phyloP scores from a whole-genome alignment of 2,888 invertebrate species.

The Boloria euphrosyne region DNA sequence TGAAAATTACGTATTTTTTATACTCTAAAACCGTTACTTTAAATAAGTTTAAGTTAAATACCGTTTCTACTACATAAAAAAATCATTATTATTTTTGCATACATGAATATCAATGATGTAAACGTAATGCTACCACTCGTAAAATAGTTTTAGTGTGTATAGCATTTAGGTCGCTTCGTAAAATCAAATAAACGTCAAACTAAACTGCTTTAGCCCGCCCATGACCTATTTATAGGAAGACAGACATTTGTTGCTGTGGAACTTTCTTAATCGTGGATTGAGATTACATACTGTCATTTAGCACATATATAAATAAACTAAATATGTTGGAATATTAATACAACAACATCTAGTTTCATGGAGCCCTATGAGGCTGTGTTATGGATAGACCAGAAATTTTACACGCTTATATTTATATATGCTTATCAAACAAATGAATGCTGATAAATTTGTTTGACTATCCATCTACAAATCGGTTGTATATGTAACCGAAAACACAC shows the following conservation, averaged over 20 bases:
- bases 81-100: background rate
- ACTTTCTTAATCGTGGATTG: conserved; percentile 21
- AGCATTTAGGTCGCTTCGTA: conserved; percentile 28
- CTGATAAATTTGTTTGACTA: too few relatives aligned
- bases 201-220: conserved; percentile 27
- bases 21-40: too few relatives aligned
- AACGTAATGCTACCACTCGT: background rate
- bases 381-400: too few relatives aligned
- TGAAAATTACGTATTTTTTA: too few relatives aligned
- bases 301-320: background rate
- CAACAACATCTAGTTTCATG: too few relatives aligned
- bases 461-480: too few relatives aligned
- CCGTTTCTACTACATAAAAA: background rate
- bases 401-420: too few relatives aligned
- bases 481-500: too few relatives aligned
- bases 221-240: conserved; percentile 29
- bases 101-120: background rate
- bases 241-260: conserved; percentile 20
- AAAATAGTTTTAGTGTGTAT: conserved; percentile 15
- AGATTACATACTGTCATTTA: conserved; percentile 9
- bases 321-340: background rate
- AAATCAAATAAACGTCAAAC: conserved; percentile 30
- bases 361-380: too few relatives aligned
- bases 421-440: too few relatives aligned
- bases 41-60: background rate